Base-by-base conservation (phyloP, 1,140 invertebrate genomes). In the Galleria mellonella region DNA sequence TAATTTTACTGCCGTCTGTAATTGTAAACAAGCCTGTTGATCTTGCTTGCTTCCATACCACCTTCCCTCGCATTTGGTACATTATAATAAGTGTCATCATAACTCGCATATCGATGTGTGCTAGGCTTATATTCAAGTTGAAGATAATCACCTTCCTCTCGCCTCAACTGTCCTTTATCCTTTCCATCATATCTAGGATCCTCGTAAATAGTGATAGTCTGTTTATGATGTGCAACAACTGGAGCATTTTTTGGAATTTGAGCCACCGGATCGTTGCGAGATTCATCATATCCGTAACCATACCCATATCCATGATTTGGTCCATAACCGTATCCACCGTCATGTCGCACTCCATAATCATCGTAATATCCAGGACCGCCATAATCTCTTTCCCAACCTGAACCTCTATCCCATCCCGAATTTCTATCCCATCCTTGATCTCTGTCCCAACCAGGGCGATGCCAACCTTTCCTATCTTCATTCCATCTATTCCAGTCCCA, bases 141-240 rank as follows among this genome's bases (percentile, higher is more conserved):
- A 8, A 86, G 55, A 32, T 74, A 75, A 43, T 83, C 82, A 0
- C 73, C 76, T 65, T 87, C 85, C 50, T 82, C 76, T 28, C 69
- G 56, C 41, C 76, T 67, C 47, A 83, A 41, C 13, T 82, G 69
- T 9, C 72, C 75, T 23, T 61, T 67, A 41, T 81, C 69, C 14
- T 66, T 66, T 0, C 76, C 78, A 17, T 75, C 70, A 45, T 88
- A 87, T 49, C 88, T 73, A 6, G 89, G 89, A 65, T 90, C 89
- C 68, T 90, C 89, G 50, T 89, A 89, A 46, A 89, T 88, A 0
- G 87, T 89, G 31, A 89, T 89, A 13, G 82, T 88, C 59, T 87
- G 83, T 38, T 82, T 72, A 30, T 68, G 64, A 29, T 67, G 70
- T n/a, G 77, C 74, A 9, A 85, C 71, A 1, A 83, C 62, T 10